Evolutionary conservation across 2,888 invertebrate genomes (phyloP), one percentile per base, ranked within the genome.

Genomic region (Limenitis camilla): DNA sequence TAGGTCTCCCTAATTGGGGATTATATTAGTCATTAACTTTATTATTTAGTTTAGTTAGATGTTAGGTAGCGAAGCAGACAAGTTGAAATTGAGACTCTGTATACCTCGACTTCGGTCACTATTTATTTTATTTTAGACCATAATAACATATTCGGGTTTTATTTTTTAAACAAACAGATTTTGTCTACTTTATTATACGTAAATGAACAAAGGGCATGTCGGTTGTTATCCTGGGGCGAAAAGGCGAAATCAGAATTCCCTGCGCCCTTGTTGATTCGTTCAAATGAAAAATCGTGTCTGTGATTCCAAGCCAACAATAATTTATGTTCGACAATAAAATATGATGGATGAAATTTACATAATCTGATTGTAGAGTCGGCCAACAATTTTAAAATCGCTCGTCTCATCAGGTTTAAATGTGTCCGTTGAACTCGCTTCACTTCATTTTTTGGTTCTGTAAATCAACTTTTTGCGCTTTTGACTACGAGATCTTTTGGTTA

Each of bases 261-360:
- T 38, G 32, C 35, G 4, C 56, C 61, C 63, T 54, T 64, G 63
- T 65, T 62, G 65, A 66, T 62, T 68, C 62, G 64, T 54, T 61
- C 61, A 60, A 63, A 61, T 65, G 57, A 64, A 61, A 60, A 68
- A 69, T 61, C 63, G 61, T 59, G 63, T 60, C 51, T 56, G 61
- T 61, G 63, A 68, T 69, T 67, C 51, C 57, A 58, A 52, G 61
- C 63, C 57, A 63, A 62, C 64, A 66, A 69, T 68, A 66, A 71
- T 69, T 67, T 71, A 68, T 62, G 62, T 65, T 61, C 61, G 53
- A 57, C 55, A 55, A 63, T 60, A 63, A 62, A 67, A 65, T 63
- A 64, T 62, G 63, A 62, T 65, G 62, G 68, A 62, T 63, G 60
- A 38, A 50, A 58, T 58, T 58, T 58, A 46, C 56, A 58, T 56